Percentiles rank a stretch among this genome's conserved stretches.
Evolutionary conservation across 1,140 invertebrate genomes (phyloP).

Genomic region (Pogonus chalceus): DNA sequence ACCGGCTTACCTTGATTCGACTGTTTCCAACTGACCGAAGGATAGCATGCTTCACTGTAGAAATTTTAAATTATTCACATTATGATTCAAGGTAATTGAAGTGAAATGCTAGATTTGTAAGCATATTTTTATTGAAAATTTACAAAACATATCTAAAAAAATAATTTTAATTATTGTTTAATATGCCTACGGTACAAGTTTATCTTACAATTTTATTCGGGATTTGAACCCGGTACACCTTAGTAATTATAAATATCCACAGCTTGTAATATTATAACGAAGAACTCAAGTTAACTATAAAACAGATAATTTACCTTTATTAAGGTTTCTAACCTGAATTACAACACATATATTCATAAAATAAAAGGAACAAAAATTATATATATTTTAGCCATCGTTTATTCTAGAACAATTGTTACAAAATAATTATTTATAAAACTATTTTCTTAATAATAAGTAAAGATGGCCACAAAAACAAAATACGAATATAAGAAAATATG

Average conservation of each 20-base stretch:
- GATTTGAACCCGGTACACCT: slow-evolving; percentile 6
- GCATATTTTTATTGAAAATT: slow-evolving; percentile 7
- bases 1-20: not conserved
- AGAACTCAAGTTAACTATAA: slow-evolving; percentile 1
- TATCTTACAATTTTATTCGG: not conserved
- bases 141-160: slow-evolving; percentile 1
- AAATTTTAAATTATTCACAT: not conserved
- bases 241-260: slow-evolving; percentile 5
- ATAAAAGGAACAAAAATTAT: too few relatives aligned
- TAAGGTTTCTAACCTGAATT: too few relatives aligned
- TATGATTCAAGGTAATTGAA: not conserved
- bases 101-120: not conserved
- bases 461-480: too few relatives aligned
- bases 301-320: too few relatives aligned
- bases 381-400: too few relatives aligned
- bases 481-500: too few relatives aligned
- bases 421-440: too few relatives aligned
- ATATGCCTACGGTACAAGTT: slow-evolving; percentile 1
- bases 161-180: not conserved
- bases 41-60: not conserved
- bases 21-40: not conserved
- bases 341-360: too few relatives aligned
- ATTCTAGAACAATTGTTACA: too few relatives aligned
- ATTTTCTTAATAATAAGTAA: too few relatives aligned
- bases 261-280: not conserved